Conservation (phyloP, 2,797 vertebrate genomes). For the Coendou prehensilis region DNA sequence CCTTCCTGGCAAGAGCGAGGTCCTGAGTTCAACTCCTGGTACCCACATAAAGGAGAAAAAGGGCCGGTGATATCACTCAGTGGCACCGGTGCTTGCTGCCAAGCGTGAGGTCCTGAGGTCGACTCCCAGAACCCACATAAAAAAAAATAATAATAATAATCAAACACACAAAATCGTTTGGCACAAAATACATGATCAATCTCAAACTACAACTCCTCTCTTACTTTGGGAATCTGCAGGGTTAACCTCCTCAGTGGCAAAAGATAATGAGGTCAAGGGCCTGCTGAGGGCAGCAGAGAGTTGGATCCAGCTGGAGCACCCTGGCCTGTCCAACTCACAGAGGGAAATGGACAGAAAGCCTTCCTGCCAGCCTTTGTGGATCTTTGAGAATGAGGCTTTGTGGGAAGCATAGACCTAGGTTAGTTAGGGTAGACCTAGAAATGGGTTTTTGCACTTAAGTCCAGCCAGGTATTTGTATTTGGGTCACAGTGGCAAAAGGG, state of each 20-base stretch:
- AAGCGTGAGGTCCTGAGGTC: no score
- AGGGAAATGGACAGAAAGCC: neutral
- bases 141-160: neutral
- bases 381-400: neutral
- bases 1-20: no score
- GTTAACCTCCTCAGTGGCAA: neutral
- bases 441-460: neutral
- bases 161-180: neutral
- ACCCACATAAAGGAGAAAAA: no score
- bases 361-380: neutral
- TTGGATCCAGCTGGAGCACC: neutral
- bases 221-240: neutral
- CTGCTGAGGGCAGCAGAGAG: slow-evolving; percentile 76
- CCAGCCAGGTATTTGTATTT: neutral
- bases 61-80: no score
- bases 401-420: neutral
- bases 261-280: neutral
- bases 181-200: neutral
- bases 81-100: no score
- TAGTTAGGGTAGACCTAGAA: neutral
- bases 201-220: neutral
- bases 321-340: neutral
- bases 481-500: neutral
- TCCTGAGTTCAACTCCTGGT: no score
- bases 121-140: no score